These are phyloP conservation scores for Mesorhabditis sp. DNA, from an alignment of 2,888 invertebrate species.

Conservation along the genomic window DNA sequence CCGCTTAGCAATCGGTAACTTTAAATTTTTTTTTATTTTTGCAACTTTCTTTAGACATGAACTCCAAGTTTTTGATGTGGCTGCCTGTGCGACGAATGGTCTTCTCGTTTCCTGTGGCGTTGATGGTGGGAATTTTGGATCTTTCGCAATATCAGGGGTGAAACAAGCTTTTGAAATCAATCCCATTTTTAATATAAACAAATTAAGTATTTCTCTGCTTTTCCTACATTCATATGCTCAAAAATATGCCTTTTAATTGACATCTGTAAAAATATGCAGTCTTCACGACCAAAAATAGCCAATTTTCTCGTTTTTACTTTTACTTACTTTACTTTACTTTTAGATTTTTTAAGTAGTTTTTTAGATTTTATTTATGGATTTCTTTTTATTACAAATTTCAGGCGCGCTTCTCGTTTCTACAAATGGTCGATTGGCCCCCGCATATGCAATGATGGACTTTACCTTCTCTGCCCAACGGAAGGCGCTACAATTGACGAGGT, in stretches of 20 bases:
- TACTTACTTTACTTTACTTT: too few species aligned
- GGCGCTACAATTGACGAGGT: constrained; percentile 5
- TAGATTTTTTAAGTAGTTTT: background rate
- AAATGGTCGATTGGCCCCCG: background rate
- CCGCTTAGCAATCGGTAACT: background rate
- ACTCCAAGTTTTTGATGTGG: background rate
- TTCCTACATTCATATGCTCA: too few species aligned
- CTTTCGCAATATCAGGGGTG: too few species aligned
- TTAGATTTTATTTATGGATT: background rate
- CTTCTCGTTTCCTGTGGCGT: background rate
- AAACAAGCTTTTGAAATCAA: too few species aligned
- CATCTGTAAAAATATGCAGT: too few species aligned
- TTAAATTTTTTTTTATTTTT: background rate
- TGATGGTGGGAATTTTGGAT: background rate
- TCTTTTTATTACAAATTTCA: background rate
- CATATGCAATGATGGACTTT: background rate
- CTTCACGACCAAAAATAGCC: too few species aligned
- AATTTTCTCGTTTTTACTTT: too few species aligned
- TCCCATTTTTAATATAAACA: too few species aligned
- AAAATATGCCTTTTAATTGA: too few species aligned
- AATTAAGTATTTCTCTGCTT: too few species aligned
- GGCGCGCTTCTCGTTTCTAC: background rate
- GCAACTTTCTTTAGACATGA: background rate
- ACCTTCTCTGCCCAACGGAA: constrained; percentile 3
- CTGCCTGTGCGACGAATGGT: background rate